phyloP scores from a whole-genome alignment of 2,113 vertebrate genomes.

The Lucifuga dentata region DNA sequence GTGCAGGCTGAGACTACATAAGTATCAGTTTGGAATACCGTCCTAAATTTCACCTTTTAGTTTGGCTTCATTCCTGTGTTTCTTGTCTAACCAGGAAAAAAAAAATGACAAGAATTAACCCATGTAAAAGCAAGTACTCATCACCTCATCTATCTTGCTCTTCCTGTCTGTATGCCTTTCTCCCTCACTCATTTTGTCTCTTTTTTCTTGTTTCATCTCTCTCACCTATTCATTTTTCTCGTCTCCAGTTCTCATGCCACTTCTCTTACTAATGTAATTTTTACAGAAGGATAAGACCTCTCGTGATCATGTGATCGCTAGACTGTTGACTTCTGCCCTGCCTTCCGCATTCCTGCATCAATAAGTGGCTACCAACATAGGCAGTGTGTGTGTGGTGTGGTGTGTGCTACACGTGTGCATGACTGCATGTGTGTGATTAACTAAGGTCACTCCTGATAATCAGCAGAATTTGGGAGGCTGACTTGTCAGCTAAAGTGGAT shows the following conservation, averaged over 20 bases:
- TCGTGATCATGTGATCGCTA: slow-evolving; percentile 71
- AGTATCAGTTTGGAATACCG: slow-evolving; percentile 23
- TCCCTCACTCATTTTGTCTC: not conserved
- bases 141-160: slow-evolving; percentile 15
- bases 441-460: slow-evolving; percentile 30
- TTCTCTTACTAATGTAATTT: slow-evolving; percentile 47
- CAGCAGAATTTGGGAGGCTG: slow-evolving; percentile 13
- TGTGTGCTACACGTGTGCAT: slow-evolving; percentile 8
- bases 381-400: slow-evolving; percentile 1
- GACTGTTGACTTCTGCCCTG: slow-evolving; percentile 52
- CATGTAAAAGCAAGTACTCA: slow-evolving; percentile 1
- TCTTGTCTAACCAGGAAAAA: slow-evolving; percentile 10
- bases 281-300: slow-evolving; percentile 66
- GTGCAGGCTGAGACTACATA: not conserved
- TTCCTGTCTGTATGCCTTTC: not conserved
- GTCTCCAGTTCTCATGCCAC: not conserved
- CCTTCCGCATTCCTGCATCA: slow-evolving; percentile 73
- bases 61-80: slow-evolving; percentile 25
- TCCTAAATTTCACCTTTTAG: slow-evolving; percentile 13
- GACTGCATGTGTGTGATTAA: slow-evolving; percentile 12
- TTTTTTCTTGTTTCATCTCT: not conserved
- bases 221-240: not conserved
- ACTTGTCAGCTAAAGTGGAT: slow-evolving; percentile 6
- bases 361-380: slow-evolving; percentile 44
- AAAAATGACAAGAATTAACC: not conserved